A percentile compares a stretch with the other conserved stretches of the same genome.
phyloP scores from a whole-genome alignment of 2,797 vertebrate genomes.

The Acanthis flammea region DNA sequence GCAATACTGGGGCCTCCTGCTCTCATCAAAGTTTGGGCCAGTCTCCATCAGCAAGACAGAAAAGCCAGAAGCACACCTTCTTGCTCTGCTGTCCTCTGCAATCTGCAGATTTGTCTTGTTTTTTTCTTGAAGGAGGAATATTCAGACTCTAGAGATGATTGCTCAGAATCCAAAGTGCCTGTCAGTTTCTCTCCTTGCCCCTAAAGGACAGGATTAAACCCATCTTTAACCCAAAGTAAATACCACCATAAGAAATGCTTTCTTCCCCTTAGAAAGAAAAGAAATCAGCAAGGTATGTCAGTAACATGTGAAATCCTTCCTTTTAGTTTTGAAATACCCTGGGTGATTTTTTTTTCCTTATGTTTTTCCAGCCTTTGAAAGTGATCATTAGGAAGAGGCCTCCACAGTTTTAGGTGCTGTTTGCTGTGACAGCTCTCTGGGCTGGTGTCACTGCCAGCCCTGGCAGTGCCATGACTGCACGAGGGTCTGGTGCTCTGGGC shows the following conservation, averaged over 20 bases:
- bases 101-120: neutral
- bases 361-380: neutral
- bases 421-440: neutral
- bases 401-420: neutral
- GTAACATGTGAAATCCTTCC: neutral
- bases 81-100: neutral
- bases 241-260: neutral
- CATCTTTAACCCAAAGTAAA: neutral
- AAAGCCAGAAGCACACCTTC: neutral
- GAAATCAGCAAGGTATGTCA: neutral
- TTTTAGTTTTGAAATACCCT: neutral
- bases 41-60: neutral
- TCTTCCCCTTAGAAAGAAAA: neutral
- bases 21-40: neutral
- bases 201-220: neutral
- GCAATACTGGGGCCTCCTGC: neutral
- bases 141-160: neutral
- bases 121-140: neutral
- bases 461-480: fast-evolving
- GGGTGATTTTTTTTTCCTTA: neutral
- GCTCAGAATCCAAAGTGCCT: neutral
- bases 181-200: neutral
- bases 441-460: neutral
- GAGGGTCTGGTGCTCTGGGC: neutral
- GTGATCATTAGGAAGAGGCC: neutral